phyloP scores from a whole-genome alignment of 2,888 invertebrate genomes.

The Agrochola circellaris region DNA sequence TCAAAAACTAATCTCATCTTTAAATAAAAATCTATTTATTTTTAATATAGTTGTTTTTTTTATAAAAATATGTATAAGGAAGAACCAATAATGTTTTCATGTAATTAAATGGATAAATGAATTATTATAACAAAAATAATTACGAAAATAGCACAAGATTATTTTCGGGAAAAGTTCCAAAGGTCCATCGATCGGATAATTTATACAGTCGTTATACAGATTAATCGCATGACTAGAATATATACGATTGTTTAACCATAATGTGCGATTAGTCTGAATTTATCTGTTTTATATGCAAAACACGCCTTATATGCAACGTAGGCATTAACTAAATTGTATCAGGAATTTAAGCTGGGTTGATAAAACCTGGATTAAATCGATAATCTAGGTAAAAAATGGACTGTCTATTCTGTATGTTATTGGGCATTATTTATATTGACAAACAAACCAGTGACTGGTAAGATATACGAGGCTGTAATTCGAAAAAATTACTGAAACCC shows the following conservation, averaged over 20 bases:
- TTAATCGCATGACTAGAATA: slow-evolving; percentile 67
- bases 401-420: background rate
- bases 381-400: slow-evolving; percentile 9
- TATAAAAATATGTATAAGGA: background rate
- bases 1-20: background rate
- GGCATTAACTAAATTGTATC: slow-evolving; percentile 60
- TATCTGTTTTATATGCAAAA: slow-evolving; percentile 64
- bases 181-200: slow-evolving; percentile 55
- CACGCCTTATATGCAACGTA: slow-evolving; percentile 52
- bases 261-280: slow-evolving; percentile 63
- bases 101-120: background rate
- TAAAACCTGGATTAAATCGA: slow-evolving; percentile 35
- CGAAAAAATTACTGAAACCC: background rate
- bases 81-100: background rate
- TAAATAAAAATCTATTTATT: background rate
- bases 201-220: slow-evolving; percentile 63
- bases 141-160: slow-evolving; percentile 20
- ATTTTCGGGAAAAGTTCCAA: slow-evolving; percentile 41
- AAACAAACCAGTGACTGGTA: background rate
- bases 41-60: background rate
- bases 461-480: background rate
- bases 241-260: slow-evolving; percentile 66
- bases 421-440: background rate
- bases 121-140: background rate
- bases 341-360: slow-evolving; percentile 35